Evolutionary conservation across 2,113 vertebrate genomes (phyloP), one percentile per base, ranked within the genome.

Genomic region (Asarcornis scutulata): DNA sequence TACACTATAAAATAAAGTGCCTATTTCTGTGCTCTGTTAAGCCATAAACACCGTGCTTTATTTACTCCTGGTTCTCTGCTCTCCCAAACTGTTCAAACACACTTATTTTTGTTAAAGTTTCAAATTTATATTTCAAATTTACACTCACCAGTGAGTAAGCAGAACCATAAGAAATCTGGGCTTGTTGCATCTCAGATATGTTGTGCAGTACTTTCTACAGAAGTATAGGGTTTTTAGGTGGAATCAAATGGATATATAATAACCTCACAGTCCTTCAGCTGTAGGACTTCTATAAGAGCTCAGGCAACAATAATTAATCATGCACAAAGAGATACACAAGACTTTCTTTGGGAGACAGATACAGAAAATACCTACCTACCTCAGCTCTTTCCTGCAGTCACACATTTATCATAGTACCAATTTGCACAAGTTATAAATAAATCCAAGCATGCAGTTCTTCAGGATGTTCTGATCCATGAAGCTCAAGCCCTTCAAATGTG

Each of bases 351-450:
- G 52, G 23, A 83, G 17, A 60, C 34, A 66, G 56, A 32, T 58
- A 55, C 1, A 78, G 77, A 76, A 91, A 92, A 82, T 60, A 50
- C 34, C 31, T 94, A 69, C 48, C 17, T 64, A 79, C 48, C 71
- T 92, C 74, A 79, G 58, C 58, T 82, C 32, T 92, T 89, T 87
- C n/a, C 23, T 66, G 40, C 25, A 83, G 38, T 63, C 72, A 73
- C 26, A 52, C n/a, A 88, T 95, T 93, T 93, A 81, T 93, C 83
- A 81, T 32, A 56, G 16, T 17, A 86, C 9, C 5, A 46, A 38
- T 87, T 87, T 92, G 10, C n/a, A 91, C 17, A 22, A 92, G 32
- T 86, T 92, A 72, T 72, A 89, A 87, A 95, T 77, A 93, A 93
- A 91, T 88, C 7, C 12, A 78, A 72, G 62, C 1, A 4, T 67